Evolutionary conservation across 64 coral and sea anemone species (phyloP), one percentile per base, ranked within the genome.

Genomic region (Actinia equina): DNA sequence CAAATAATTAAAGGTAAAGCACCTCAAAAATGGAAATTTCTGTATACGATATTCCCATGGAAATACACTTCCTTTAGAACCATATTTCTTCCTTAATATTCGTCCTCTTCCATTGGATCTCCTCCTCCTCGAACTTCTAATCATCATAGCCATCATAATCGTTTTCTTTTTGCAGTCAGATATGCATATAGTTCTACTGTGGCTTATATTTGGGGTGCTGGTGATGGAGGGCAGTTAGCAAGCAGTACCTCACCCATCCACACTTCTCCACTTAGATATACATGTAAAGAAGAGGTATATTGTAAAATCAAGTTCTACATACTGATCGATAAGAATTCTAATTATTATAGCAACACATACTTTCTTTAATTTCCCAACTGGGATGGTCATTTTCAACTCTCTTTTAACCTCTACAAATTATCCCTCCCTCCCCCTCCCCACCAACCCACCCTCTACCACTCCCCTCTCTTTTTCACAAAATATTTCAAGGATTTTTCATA

Each of bases 141-240:
- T 57, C 11, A 16, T 57, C 11, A 57, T 57, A 12, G 6, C 11
- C 13, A 13, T 30, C 12, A 74, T 12, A 41, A 12, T 74, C 26
- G 44, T 44, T 52, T 81, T 46, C 30, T 37, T 6, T 2, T 7
- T 81, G 2, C 41, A 81, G 78, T n/a, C 42, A 81, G 78, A 17
- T 49, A 20, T 37, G 43, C 78, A 49, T n/a, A 9, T 18, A 44
- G 52, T 44, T 81, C 78, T 49, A 22, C 78, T 44, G 3, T 81
- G 52, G 94, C 87, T 22, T 95, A 89, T 89, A 77, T 95, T 17
- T 95, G 94, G 94, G 94, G 94, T 77, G 94, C 94, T 61, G 87
- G 87, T 51, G 87, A 92, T 87, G 94, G 90, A 19, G 78, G 94
- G 25, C 94, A 95, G 49, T 19, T 95, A 43, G 90, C 90, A 8